These are phyloP conservation scores for Mastomys coucha DNA, from an alignment of 2,113 vertebrate genomes.

Conservation along the genomic window DNA sequence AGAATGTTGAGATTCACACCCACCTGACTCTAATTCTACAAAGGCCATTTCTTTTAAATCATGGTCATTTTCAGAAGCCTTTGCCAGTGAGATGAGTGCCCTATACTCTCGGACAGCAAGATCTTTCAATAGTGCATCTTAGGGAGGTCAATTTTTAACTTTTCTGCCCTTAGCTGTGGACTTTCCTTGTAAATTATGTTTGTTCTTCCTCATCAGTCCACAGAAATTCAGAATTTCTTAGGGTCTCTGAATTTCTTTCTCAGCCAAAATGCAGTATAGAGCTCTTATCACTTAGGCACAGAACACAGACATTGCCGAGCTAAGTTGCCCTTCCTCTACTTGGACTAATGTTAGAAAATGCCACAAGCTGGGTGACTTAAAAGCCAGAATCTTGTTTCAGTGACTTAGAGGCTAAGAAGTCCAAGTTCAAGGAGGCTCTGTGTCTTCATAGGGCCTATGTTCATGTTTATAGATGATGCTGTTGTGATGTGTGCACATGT, in stretches of 20 bases:
- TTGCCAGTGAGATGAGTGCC: background rate
- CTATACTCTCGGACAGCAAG: background rate
- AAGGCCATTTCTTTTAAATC: background rate
- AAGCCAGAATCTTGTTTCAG: background rate
- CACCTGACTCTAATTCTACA: background rate
- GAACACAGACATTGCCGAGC: background rate
- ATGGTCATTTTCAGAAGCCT: background rate
- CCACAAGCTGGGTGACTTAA: background rate
- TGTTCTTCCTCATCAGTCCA: background rate
- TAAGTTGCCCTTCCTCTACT: background rate
- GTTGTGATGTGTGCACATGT: background rate
- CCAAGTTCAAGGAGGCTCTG: background rate
- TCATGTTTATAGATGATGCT: background rate
- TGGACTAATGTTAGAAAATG: background rate
- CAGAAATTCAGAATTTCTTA: no score
- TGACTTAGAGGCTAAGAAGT: background rate
- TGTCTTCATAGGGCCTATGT: background rate
- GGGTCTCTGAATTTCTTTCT: rapidly evolving
- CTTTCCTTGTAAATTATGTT: background rate
- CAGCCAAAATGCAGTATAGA: no score
- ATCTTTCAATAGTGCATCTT: background rate
- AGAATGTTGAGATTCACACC: background rate
- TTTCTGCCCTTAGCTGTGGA: background rate
- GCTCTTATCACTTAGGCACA: background rate
- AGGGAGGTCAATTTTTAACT: background rate